Evolutionary conservation across 2,113 vertebrate genomes (phyloP), one percentile per base, ranked within the genome.

Genomic region (Theropithecus gelada): DNA sequence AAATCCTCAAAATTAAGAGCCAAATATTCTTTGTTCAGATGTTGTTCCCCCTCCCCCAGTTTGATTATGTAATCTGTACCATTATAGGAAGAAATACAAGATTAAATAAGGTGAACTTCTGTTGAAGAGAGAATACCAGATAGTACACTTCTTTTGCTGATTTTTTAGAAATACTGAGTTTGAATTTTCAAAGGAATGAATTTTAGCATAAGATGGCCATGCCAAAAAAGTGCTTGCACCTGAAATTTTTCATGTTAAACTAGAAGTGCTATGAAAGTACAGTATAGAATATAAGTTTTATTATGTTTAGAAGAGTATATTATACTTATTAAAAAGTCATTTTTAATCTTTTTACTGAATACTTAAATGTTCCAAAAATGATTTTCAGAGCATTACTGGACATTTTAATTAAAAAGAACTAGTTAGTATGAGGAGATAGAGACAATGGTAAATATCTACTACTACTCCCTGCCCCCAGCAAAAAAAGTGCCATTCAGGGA

Each of bases 281-380:
- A 68, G 11, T 32, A 17, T 70, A 70, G 35, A 64, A 23, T 3
- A 59, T 75, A 20, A 79, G 59, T 83, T 93, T 75, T 70, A 45
- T 38, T 68, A 32, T 64, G 22, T 73, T 96, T 35, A 85, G 61
- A 68, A 83, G 79, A 75, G n/a, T 14, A 23, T 82, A 75, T 12
- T 20, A 59, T 79, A 38, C 8, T 32, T 45, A 81, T 70, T 83
- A 40, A 72, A n/a, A 27, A 40, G 59, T 81, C 25, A 27, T 76
- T 95, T 89, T 94, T 79, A 68, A 17, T 93, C 50, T 78, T 18
- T 90, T 61, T 81, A 30, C 25, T 64, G 73, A 78, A 20, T 95
- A 75, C 27, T 92, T 27, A 78, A 40, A 40, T 88, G 40, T 88
- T 85, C 16, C 61, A 52, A 64, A 40, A n/a, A 48, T 35, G 13